Evolutionary conservation across 2,113 vertebrate species (phyloP).

Genomic region (Catharus fuscescens): DNA sequence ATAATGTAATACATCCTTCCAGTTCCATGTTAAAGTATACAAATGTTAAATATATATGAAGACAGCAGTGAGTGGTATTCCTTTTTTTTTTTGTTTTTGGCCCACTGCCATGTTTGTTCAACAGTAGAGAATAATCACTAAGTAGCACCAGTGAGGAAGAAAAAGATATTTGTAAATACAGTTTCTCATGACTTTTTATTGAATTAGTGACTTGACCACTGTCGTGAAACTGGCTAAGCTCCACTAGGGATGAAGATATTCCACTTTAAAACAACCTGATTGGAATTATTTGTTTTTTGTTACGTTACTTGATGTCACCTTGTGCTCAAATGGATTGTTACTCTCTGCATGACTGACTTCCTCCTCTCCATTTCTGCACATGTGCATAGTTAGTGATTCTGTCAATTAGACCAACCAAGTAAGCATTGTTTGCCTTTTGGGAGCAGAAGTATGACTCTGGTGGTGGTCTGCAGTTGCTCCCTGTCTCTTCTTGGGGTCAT

Average conservation of each 20-base stretch:
- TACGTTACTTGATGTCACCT: constrained; percentile 52
- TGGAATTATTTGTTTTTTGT: constrained; percentile 42
- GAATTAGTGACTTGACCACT: not conserved
- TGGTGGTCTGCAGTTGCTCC: constrained; percentile 31
- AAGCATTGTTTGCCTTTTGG: constrained; percentile 65
- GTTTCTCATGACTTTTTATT: not conserved
- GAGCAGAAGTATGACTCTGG: constrained; percentile 54
- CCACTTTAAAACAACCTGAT: constrained; percentile 34
- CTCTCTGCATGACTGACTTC: constrained; percentile 73
- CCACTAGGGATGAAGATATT: not conserved
- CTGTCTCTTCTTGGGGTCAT: constrained; percentile 37
- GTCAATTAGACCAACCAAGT: constrained; percentile 72
- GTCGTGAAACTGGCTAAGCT: not conserved
- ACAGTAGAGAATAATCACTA: not conserved
- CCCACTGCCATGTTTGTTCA: not conserved
- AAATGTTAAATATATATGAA: not conserved
- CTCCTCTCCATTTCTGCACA: constrained; percentile 16
- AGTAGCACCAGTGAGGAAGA: not conserved
- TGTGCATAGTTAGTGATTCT: constrained; percentile 71
- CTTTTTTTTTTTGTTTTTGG: not conserved
- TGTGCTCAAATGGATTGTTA: constrained; percentile 18
- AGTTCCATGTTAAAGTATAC: not conserved
- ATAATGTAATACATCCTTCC: not conserved
- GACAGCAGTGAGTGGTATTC: not conserved
- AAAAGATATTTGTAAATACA: not conserved